phyloP scores from a whole-genome alignment of 2,113 vertebrate genomes.

The Percopsis transmontana region DNA sequence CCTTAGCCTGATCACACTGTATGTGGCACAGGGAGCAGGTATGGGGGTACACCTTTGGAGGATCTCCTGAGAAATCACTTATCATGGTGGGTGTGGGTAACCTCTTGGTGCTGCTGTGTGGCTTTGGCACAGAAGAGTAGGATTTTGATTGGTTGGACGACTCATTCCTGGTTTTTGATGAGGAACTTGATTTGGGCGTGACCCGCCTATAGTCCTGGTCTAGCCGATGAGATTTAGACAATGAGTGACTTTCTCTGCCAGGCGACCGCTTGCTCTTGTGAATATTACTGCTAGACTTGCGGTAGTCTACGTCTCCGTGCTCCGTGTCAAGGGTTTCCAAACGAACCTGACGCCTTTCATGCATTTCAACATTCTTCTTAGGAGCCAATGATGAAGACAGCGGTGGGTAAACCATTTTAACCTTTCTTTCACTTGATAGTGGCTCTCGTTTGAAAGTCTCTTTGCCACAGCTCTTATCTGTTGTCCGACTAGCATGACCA shows the following conservation, averaged over 20 bases:
- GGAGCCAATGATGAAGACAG: constrained; percentile 15
- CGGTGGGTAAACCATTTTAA: constrained; percentile 56
- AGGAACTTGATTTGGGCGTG: constrained; percentile 23
- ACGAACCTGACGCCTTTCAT: constrained; percentile 51
- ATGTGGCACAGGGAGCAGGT: constrained; percentile 93
- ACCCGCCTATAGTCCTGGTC: constrained; percentile 79
- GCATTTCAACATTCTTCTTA: constrained; percentile 41
- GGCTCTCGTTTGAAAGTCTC: constrained; percentile 76
- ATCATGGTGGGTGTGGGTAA: constrained; percentile 90
- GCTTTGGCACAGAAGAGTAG: constrained; percentile 49
- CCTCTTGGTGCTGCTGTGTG: constrained; percentile 74
- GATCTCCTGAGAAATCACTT: constrained; percentile 91
- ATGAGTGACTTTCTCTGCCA: constrained; percentile 71
- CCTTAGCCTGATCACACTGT: constrained; percentile 93
- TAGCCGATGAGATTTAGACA: constrained; percentile 68
- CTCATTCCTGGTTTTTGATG: constrained; percentile 49
- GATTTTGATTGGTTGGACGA: constrained; percentile 47
- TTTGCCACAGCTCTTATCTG: constrained; percentile 46
- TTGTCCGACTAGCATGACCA: constrained; percentile 85
- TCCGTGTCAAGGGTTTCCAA: constrained; percentile 64
- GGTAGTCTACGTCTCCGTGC: constrained; percentile 68
- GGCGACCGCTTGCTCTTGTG: constrained; percentile 53
- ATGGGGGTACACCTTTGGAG: constrained; percentile 92
- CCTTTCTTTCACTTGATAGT: constrained; percentile 65
- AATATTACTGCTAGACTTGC: constrained; percentile 40